Conservation (phyloP, 2,888 invertebrate species). For the Pammene aurita region DNA sequence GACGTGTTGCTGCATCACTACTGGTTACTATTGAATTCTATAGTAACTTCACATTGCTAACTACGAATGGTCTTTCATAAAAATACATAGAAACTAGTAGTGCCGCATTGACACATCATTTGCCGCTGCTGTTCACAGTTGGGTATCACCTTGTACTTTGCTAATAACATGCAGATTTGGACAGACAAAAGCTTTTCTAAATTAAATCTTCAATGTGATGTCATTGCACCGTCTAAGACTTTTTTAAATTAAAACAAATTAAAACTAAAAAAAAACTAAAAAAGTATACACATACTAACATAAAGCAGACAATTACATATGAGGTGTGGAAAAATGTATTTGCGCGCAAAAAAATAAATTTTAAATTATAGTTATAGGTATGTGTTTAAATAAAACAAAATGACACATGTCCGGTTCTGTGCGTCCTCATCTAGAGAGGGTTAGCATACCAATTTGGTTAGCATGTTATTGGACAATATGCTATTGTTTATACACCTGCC, state of each 20-base stretch:
- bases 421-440: background rate
- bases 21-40: too few species aligned
- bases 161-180: too few species aligned
- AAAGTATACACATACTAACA: too few species aligned
- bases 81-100: too few species aligned
- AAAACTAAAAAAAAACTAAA: too few species aligned
- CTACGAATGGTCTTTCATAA: too few species aligned
- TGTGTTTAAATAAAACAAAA: constrained; percentile 5
- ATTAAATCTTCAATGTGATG: background rate
- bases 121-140: too few species aligned
- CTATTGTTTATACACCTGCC: constrained; percentile 37
- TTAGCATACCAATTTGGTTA: constrained; percentile 4
- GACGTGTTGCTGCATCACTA: too few species aligned
- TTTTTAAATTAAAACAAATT: background rate
- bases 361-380: background rate
- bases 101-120: too few species aligned
- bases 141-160: too few species aligned
- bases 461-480: background rate
- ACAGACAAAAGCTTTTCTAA: background rate
- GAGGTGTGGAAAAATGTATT: background rate
- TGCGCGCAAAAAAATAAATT: background rate
- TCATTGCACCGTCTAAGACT: constrained; percentile 2
- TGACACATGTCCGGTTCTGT: constrained; percentile 7
- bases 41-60: too few species aligned
- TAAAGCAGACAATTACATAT: too few species aligned